Conservation (phyloP, 2,888 invertebrate species). For the Clanis bilineata region DNA sequence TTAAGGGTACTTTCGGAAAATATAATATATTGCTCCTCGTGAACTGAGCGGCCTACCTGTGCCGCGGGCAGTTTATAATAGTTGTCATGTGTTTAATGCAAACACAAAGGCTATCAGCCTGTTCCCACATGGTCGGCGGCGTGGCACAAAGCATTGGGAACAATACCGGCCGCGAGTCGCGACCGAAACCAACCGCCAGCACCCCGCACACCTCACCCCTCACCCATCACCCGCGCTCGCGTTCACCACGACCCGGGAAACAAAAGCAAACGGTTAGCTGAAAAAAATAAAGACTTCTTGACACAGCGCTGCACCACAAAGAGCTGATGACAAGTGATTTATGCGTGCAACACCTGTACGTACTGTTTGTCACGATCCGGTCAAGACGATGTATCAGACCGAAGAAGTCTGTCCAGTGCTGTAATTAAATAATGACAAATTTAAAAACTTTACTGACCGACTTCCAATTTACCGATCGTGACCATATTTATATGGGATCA, state of each 20-base stretch:
- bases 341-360: slow-evolving; percentile 3
- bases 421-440: too few relatives aligned
- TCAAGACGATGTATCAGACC: not conserved
- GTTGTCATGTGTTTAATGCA: slow-evolving; percentile 10
- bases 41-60: not conserved
- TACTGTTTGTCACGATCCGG: not conserved
- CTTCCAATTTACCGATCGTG: too few relatives aligned
- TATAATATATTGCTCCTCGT: not conserved
- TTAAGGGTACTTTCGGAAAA: not conserved
- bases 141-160: slow-evolving; percentile 37
- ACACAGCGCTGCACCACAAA: not conserved
- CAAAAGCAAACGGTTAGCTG: slow-evolving; percentile 11
- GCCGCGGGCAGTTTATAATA: slow-evolving; percentile 5
- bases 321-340: slow-evolving; percentile 2
- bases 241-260: slow-evolving; percentile 3
- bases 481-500: too few relatives aligned
- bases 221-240: not conserved
- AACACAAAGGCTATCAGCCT: slow-evolving; percentile 8
- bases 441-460: too few relatives aligned
- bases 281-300: not conserved
- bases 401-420: not conserved
- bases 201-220: not conserved
- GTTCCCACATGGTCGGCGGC: slow-evolving; percentile 21
- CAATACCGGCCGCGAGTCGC: slow-evolving; percentile 33
- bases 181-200: not conserved